Conservation (phyloP, 2,888 invertebrate genomes). For the Oscheius sp. region DNA sequence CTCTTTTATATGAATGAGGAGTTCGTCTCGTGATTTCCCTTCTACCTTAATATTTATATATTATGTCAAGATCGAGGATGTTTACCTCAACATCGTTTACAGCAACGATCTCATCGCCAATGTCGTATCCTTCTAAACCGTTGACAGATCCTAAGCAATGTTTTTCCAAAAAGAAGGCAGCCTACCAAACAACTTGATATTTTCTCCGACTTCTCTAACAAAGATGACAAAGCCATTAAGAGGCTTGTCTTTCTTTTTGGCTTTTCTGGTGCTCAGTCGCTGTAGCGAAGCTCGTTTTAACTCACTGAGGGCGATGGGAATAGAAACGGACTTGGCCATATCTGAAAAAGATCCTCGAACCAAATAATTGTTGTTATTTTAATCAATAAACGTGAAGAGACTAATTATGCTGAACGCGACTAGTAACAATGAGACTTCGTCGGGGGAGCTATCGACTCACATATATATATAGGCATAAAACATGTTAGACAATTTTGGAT, state of each 20-base stretch:
- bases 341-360: background rate
- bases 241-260: conserved; percentile 36
- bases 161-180: background rate
- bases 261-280: conserved; percentile 33
- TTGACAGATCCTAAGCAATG: background rate
- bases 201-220: conserved; percentile 37
- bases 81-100: conserved; percentile 88
- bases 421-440: conserved; percentile 13
- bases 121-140: conserved; percentile 74
- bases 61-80: background rate
- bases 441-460: conserved; percentile 17
- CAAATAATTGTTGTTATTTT: background rate
- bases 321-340: conserved; percentile 54
- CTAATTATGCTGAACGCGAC: background rate
- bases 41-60: conserved; percentile 3
- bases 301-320: conserved; percentile 50
- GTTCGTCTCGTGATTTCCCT: conserved; percentile 3
- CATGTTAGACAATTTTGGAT: background rate
- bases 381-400: background rate
- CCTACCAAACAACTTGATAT: conserved; percentile 7
- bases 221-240: conserved; percentile 53
- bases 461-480: too few species aligned
- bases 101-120: conserved; percentile 96
- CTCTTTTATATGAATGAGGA: conserved; percentile 16
- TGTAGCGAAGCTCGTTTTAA: conserved; percentile 44